phyloP scores from a whole-genome alignment of 2,888 invertebrate genomes.

The Coleophora flavipennella region DNA sequence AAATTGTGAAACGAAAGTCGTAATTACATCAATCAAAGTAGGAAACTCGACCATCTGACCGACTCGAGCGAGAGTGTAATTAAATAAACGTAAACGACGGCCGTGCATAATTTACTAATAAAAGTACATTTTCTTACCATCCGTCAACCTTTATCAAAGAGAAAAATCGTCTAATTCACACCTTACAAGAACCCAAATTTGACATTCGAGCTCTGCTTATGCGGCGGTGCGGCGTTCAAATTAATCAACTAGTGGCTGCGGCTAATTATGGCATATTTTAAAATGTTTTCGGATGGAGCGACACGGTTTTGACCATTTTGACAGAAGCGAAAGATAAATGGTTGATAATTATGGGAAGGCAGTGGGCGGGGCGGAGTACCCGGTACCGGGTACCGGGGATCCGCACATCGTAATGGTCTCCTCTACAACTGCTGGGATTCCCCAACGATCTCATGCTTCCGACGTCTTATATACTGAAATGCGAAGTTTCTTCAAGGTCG shows the following conservation, averaged over 20 bases:
- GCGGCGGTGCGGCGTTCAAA: conserved; percentile 29
- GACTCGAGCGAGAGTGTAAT: conserved; percentile 40
- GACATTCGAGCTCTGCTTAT: conserved; percentile 43
- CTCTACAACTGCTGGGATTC: conserved; percentile 1
- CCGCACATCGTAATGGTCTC: conserved; percentile 24
- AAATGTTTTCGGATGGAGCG: conserved; percentile 54
- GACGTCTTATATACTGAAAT: neutral
- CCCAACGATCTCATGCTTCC: neutral
- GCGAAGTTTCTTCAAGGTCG: neutral
- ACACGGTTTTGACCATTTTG: conserved; percentile 70
- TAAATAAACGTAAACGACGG: conserved; percentile 61
- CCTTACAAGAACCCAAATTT: conserved; percentile 45
- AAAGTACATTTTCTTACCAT: conserved; percentile 51
- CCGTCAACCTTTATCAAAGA: conserved; percentile 65
- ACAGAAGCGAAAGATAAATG: conserved; percentile 64
- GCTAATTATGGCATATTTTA: conserved; percentile 57
- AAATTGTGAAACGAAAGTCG: conserved; percentile 23
- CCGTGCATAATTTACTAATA: conserved; percentile 62
- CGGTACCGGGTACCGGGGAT: too few relatives aligned
- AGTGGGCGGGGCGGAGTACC: conserved; percentile 36
- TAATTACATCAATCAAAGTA: conserved; percentile 49
- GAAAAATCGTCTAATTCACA: conserved; percentile 69
- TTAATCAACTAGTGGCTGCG: conserved; percentile 45
- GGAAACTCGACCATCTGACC: conserved; percentile 25
- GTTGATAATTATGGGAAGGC: conserved; percentile 50